Evolutionary conservation across 2,888 invertebrate genomes (phyloP).

Genomic region (Leistus spinibarbis): DNA sequence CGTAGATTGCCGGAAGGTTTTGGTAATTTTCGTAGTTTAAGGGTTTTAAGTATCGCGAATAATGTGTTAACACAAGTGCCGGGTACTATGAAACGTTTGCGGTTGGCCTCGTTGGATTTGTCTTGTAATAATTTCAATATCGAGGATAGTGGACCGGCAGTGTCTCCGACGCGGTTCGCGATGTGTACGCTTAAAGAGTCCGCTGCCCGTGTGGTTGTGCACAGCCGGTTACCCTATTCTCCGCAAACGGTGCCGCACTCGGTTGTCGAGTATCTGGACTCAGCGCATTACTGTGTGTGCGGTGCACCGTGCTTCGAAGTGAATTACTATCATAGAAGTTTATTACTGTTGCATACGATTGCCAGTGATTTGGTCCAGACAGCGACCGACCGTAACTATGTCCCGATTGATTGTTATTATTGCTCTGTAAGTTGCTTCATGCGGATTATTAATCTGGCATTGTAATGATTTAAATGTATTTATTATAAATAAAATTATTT

Average conservation of each 20-base stretch:
- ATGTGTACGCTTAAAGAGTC: slow-evolving; percentile 62
- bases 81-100: slow-evolving; percentile 64
- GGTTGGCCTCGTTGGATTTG: slow-evolving; percentile 63
- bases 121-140: slow-evolving; percentile 64
- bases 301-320: slow-evolving; percentile 57
- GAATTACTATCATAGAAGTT: slow-evolving; percentile 48
- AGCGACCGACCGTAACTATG: slow-evolving; percentile 52
- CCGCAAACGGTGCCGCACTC: slow-evolving; percentile 65
- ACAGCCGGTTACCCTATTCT: slow-evolving; percentile 62
- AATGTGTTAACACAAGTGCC: slow-evolving; percentile 65
- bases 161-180: slow-evolving; percentile 51
- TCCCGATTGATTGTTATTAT: slow-evolving; percentile 66
- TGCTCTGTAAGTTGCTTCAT: slow-evolving; percentile 63
- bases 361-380: slow-evolving; percentile 57
- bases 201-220: slow-evolving; percentile 62
- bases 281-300: slow-evolving; percentile 68
- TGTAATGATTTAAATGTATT: not conserved
- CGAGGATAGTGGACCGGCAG: too few species aligned
- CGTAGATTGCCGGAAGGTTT: slow-evolving; percentile 67
- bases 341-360: slow-evolving; percentile 56
- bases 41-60: slow-evolving; percentile 62
- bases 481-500: not conserved
- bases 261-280: slow-evolving; percentile 65
- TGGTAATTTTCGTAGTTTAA: slow-evolving; percentile 64
- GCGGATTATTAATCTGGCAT: not conserved